A percentile compares a stretch with the other conserved stretches of the same genome.
Conservation (phyloP, 2,888 invertebrate genomes). For the Agrotis puta region DNA sequence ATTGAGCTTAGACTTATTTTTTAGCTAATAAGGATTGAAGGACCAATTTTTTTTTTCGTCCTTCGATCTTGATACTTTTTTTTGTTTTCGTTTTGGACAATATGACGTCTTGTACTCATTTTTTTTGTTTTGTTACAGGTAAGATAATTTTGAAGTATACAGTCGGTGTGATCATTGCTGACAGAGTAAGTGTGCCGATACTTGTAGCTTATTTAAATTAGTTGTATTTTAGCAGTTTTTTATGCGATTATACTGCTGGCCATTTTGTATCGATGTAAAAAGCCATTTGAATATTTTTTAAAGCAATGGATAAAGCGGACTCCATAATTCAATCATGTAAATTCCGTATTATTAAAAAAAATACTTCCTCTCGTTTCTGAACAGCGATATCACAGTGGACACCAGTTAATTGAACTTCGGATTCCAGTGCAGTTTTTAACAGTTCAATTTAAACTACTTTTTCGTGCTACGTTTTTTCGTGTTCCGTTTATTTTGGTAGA, state of each 20-base stretch:
- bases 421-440: constrained; percentile 43
- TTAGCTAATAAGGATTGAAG: not conserved
- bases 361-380: constrained; percentile 2
- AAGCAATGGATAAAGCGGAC: not conserved
- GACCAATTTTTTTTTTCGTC: not conserved
- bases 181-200: not conserved
- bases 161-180: not conserved
- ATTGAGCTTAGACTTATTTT: not conserved
- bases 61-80: not conserved
- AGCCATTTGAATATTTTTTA: not conserved
- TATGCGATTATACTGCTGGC: not conserved
- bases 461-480: not conserved
- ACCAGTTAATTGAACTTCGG: constrained; percentile 48
- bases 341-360: not conserved
- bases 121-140: constrained; percentile 51
- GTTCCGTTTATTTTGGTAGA: constrained; percentile 7
- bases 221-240: not conserved
- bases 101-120: not conserved
- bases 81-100: not conserved
- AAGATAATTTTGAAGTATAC: constrained; percentile 22
- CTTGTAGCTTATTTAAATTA: too few relatives aligned
- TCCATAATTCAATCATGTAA: constrained; percentile 6
- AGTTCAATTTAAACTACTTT: constrained; percentile 39
- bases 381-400: constrained; percentile 37
- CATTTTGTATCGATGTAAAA: not conserved